Conservation (phyloP, 2,113 vertebrate genomes). For the Picathartes gymnocephalus region DNA sequence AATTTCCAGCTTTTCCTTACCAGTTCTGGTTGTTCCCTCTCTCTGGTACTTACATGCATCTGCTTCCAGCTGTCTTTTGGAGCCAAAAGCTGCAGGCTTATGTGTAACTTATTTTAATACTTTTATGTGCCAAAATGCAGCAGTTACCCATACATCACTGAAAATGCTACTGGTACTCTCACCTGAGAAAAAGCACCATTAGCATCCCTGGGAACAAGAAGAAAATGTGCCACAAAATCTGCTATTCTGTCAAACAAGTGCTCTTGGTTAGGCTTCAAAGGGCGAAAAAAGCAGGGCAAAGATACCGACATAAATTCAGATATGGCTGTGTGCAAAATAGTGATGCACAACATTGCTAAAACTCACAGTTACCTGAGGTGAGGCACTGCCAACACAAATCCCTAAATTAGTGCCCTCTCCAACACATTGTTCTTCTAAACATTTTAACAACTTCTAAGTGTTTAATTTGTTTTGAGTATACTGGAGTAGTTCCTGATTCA, state of each 20-base stretch:
- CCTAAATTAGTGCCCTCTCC: neutral
- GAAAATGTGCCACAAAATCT: slow-evolving; percentile 62
- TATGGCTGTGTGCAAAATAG: neutral
- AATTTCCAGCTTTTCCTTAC: neutral
- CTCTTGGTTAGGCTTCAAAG: slow-evolving; percentile 60
- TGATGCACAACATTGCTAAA: neutral
- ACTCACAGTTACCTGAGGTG: neutral
- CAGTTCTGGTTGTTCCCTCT: neutral
- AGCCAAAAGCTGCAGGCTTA: neutral
- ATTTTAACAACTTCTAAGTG: neutral
- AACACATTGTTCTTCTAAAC: neutral
- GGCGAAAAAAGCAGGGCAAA: neutral
- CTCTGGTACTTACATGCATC: neutral
- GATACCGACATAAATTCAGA: neutral
- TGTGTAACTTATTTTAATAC: neutral
- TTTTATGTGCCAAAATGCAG: neutral
- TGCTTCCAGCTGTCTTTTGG: neutral
- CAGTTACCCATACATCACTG: neutral
- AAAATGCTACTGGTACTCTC: neutral
- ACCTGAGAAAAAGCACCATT: slow-evolving; percentile 71
- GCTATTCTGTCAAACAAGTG: slow-evolving; percentile 65
- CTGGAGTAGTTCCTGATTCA: neutral
- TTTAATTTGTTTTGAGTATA: neutral
- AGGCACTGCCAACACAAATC: neutral
- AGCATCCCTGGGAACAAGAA: slow-evolving; percentile 3